Base-by-base conservation (phyloP, 1,140 invertebrate species). In the Drosophila ercepeae region DNA sequence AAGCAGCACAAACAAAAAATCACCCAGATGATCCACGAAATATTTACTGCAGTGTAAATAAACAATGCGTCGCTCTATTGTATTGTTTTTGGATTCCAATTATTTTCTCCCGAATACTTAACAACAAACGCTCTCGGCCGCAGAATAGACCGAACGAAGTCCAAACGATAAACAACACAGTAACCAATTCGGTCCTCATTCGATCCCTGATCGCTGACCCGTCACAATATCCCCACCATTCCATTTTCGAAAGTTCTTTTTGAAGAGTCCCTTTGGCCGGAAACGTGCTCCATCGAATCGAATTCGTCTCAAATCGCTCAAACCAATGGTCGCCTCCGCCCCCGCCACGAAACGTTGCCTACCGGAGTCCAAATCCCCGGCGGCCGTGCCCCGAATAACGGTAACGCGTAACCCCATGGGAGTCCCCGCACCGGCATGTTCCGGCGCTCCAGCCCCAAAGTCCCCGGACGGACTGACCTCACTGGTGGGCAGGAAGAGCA, bases 71-170 rank as follows among this genome's bases (percentile, higher is more conserved):
- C 27, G 36, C 29, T 4, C 41, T 29, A 25, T 58, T 18, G 29
- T 64, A 60, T 64, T 65, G 63, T 67, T 67, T 53, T 67, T 67
- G 34, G 58, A 16, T 64, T 42, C 14, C 16, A 9, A 18, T 18
- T 42, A 42, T 45, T 58, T 55, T 61, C 29, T 67, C 60, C 29
- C 9, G 36, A 64, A 77, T 71, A 77, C 74, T 71, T 71, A 76
- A 77, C 70, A 77, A 71, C 57, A 76, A 76, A 64, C 60, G 72
- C 45, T 76, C 64, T 70, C 55, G 51, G 46, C 55, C 55, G 23
- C 54, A 55, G 44, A 74, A 67, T 74, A 44, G 42, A 18, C 27
- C 63, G 45, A 34, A 19, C 48, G 72, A 75, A 23, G 63, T 27
- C 34, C 36, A 7, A 29, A 8, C 27, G 48, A 64, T 29, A 45